Base-by-base conservation (phyloP, 1,140 invertebrate species). In the Heliconius melpomene region DNA sequence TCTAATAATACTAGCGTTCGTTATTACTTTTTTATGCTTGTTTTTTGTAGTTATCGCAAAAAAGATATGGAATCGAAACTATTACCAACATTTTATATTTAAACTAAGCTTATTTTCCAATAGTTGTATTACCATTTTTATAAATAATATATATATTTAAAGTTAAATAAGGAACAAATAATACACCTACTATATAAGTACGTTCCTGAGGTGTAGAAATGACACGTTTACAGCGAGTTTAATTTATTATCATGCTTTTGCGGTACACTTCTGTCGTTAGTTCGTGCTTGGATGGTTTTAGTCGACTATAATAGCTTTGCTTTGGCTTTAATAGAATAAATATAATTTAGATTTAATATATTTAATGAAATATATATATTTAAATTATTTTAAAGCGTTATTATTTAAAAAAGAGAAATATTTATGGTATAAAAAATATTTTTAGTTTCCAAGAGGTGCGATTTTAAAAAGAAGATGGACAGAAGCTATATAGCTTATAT, bases 221-320 rank as follows among this genome's bases (percentile, higher is more conserved):
- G 60, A 66, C 60, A 66, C 60, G 60, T 66, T 66, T 66, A 66
- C 60, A 26, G 60, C 60, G 60, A 66, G 60, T 29, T 66, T 66
- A 66, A 66, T 66, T 66, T 66, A 66, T 66, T 66, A 66, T 66
- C 60, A 26, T 26, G 60, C 23, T 66, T 26, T 66, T 57, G 54
- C 54, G 54, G 54, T 57, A 57, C 20, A n/a, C 54, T 57, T 66
- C 23, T 66, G 60, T 66, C 60, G 60, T 66, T 66, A 66, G 60
- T 66, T 66, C 60, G 60, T 66, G 60, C 60, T 66, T 66, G 60
- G 60, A 66, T 66, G 60, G 60, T 16, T 66, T 66, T 16, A 66
- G 23, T 26, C 11, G 23, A 66, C 60, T 66, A 66, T 66, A 29
- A 66, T 66, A 66, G 60, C 60, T 66, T 66, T 66, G 60, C 23